phyloP scores from a whole-genome alignment of 2,888 invertebrate genomes.

The Pasiphila rectangulata region DNA sequence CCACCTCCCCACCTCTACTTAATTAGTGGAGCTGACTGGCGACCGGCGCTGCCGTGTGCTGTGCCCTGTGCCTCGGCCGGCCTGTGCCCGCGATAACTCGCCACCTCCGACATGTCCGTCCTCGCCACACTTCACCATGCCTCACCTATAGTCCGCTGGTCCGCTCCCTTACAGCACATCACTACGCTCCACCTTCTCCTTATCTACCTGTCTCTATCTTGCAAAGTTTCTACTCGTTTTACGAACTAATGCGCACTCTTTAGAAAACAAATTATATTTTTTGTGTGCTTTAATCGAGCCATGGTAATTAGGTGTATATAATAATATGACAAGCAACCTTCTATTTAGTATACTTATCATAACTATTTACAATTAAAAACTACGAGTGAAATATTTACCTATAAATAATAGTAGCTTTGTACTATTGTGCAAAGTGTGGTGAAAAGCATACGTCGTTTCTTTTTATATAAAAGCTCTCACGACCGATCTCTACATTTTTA shows the following conservation, averaged over 20 bases:
- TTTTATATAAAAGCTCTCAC: not conserved
- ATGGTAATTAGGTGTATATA: too few relatives aligned
- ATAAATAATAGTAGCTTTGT: too few relatives aligned
- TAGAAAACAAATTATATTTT: not conserved
- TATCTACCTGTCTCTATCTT: conserved; percentile 67
- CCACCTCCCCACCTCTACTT: conserved; percentile 63
- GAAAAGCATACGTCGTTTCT: too few relatives aligned
- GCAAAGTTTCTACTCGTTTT: conserved; percentile 24
- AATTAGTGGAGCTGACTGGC: conserved; percentile 64
- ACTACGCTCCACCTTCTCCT: conserved; percentile 62
- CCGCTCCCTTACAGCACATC: not conserved
- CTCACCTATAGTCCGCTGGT: too few relatives aligned
- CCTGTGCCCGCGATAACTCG: not conserved
- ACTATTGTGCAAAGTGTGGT: too few relatives aligned
- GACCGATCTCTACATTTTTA: conserved; percentile 34
- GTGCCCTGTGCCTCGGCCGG: too few relatives aligned
- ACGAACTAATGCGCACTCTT: not conserved
- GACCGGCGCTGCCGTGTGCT: conserved; percentile 33
- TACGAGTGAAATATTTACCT: too few relatives aligned
- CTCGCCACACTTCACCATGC: not conserved
- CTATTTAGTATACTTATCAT: too few relatives aligned
- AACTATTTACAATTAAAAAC: too few relatives aligned
- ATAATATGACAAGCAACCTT: too few relatives aligned
- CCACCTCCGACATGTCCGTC: not conserved
- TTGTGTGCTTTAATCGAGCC: too few relatives aligned